Percentiles rank a stretch among this genome's conserved stretches.
Conservation (phyloP, 2,797 vertebrate species). For the Paratrypauchen microcephalus region DNA sequence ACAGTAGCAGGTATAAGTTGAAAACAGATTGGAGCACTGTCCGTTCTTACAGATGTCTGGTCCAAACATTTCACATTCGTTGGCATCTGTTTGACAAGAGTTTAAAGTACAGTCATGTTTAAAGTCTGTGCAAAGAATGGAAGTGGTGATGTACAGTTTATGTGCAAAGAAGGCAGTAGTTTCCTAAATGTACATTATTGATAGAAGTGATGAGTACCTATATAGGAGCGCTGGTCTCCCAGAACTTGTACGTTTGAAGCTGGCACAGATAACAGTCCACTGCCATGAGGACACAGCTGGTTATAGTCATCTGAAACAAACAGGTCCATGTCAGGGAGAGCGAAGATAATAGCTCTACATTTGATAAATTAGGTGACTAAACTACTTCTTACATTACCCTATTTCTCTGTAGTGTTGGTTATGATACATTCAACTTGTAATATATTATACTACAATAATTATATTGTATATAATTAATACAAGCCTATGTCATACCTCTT, state of each 20-base stretch:
- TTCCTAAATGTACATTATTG: conserved; percentile 21
- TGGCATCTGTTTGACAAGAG: conserved; percentile 67
- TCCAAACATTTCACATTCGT: conserved; percentile 83
- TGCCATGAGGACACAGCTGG: conserved; percentile 77
- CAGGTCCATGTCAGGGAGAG: conserved; percentile 9
- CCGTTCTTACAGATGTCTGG: conserved; percentile 81
- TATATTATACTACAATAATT: no score
- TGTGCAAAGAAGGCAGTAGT: conserved; percentile 22
- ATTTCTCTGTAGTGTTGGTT: not conserved
- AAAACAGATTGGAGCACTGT: conserved; percentile 70
- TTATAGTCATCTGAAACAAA: conserved; percentile 72
- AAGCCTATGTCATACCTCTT: conserved; percentile 58
- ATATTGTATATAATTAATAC: no score
- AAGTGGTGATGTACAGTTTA: conserved; percentile 21
- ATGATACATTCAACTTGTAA: no score
- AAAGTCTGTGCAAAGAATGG: conserved; percentile 2
- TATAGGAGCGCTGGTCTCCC: conserved; percentile 54
- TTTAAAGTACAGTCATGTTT: conserved; percentile 7
- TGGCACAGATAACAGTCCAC: conserved; percentile 65
- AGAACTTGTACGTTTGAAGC: conserved; percentile 41
- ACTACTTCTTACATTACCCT: not conserved
- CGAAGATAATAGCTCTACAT: not conserved
- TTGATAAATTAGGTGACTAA: not conserved
- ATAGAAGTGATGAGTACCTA: conserved; percentile 60
- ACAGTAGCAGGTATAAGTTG: conserved; percentile 77